Evolutionary conservation across 2,797 vertebrate species (phyloP).

Genomic region (Coracias cyanogaster): DNA sequence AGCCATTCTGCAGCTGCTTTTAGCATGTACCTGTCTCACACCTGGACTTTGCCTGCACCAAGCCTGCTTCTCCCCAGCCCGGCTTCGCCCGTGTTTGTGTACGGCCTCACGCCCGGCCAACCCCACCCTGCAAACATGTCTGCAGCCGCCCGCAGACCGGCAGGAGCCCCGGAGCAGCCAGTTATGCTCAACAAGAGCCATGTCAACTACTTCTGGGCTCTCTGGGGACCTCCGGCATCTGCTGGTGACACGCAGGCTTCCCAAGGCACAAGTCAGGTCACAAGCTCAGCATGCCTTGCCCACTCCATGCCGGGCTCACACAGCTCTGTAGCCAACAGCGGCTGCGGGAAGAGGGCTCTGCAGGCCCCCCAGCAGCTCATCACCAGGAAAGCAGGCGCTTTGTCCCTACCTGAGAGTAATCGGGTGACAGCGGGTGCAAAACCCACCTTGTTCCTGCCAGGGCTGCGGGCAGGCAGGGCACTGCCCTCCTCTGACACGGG

Average conservation of each 20-base stretch:
- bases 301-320: accelerated
- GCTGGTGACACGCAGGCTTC: neutral
- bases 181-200: accelerated
- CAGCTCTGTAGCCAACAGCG: accelerated
- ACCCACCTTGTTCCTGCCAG: slow-evolving; percentile 73
- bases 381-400: accelerated
- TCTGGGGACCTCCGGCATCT: neutral
- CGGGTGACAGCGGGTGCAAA: accelerated
- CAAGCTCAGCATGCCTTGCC: neutral
- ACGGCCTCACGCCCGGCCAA: neutral
- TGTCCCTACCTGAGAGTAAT: accelerated
- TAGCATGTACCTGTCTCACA: neutral
- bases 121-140: neutral
- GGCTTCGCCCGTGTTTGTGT: neutral
- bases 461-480: slow-evolving; percentile 48
- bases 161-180: accelerated
- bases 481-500: slow-evolving; percentile 75
- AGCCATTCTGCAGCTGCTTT: neutral
- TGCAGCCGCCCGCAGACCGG: neutral
- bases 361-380: neutral
- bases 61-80: neutral
- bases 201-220: neutral
- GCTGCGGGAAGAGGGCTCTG: too few species aligned
- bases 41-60: slow-evolving; percentile 35
- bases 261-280: accelerated